These are phyloP conservation scores for Lasius platythorax DNA, from an alignment of 2,888 invertebrate genomes.

Conservation along the genomic window DNA sequence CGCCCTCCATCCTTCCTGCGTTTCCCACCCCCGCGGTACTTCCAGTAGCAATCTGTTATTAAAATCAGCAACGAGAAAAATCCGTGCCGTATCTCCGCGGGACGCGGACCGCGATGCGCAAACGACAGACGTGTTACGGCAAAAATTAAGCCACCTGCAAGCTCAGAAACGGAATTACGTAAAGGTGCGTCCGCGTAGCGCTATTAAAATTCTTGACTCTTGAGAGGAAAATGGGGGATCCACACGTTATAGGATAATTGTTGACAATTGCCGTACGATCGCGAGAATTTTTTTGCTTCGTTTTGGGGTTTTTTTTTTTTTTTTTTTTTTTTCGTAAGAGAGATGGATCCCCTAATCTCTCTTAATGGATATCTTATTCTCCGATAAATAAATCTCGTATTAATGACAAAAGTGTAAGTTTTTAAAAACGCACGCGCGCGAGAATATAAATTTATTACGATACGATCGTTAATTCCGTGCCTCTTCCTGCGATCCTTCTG, in stretches of 20 bases:
- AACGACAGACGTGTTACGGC: constrained; percentile 84
- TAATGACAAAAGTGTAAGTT: not conserved
- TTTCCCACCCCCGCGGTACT: constrained; percentile 54
- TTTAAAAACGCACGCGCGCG: not conserved
- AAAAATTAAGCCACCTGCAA: constrained; percentile 85
- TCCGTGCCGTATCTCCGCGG: constrained; percentile 85
- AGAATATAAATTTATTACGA: constrained; percentile 5
- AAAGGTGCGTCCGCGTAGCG: not conserved
- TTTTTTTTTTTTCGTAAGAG: too few relatives aligned
- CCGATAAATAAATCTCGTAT: not conserved
- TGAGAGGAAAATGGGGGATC: not conserved
- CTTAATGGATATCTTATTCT: not conserved
- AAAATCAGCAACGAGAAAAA: constrained; percentile 86
- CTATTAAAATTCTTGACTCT: constrained; percentile 9
- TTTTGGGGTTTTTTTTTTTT: not conserved
- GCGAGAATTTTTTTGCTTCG: not conserved
- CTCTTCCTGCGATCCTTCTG: not conserved
- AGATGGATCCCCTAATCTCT: not conserved
- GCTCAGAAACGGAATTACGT: constrained; percentile 75
- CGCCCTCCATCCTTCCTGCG: constrained; percentile 16
- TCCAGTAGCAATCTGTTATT: constrained; percentile 84
- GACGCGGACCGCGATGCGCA: constrained; percentile 69
- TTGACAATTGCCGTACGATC: constrained; percentile 26
- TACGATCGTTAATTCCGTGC: constrained; percentile 1
- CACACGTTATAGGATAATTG: not conserved